Evolutionary conservation across 2,797 vertebrate genomes (phyloP).

Genomic region (Coregonus sp.): DNA sequence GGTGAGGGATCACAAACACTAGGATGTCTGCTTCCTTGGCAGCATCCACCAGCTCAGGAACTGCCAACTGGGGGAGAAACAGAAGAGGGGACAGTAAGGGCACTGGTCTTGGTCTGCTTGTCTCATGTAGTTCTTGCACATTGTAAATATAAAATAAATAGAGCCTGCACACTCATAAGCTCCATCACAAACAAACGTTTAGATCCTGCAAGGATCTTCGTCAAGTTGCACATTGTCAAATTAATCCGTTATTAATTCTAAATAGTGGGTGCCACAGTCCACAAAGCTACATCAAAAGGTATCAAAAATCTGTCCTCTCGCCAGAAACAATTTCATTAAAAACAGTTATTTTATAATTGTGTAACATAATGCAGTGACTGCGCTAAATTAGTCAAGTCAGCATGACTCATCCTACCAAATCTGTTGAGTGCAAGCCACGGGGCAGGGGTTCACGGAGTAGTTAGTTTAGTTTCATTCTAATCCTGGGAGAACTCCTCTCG

Average conservation of each 20-base stretch:
- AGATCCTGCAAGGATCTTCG: background rate
- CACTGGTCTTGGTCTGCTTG: background rate
- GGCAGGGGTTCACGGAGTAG: background rate
- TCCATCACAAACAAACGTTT: too few species aligned
- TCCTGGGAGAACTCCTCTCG: background rate
- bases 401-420: background rate
- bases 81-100: background rate
- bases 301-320: background rate
- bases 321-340: background rate
- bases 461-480: background rate
- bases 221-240: too few species aligned
- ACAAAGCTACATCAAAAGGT: background rate
- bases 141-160: background rate
- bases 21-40: constrained; percentile 84
- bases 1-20: constrained; percentile 95
- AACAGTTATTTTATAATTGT: background rate
- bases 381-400: background rate
- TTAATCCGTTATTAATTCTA: background rate
- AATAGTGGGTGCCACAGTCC: background rate
- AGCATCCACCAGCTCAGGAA: constrained; percentile 89
- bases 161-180: too few species aligned
- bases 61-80: constrained; percentile 79
- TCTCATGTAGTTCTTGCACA: background rate
- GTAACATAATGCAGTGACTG: background rate
- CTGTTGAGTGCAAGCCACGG: background rate